Conservation (phyloP, 2,888 invertebrate genomes). For the Tortricodes alternella region DNA sequence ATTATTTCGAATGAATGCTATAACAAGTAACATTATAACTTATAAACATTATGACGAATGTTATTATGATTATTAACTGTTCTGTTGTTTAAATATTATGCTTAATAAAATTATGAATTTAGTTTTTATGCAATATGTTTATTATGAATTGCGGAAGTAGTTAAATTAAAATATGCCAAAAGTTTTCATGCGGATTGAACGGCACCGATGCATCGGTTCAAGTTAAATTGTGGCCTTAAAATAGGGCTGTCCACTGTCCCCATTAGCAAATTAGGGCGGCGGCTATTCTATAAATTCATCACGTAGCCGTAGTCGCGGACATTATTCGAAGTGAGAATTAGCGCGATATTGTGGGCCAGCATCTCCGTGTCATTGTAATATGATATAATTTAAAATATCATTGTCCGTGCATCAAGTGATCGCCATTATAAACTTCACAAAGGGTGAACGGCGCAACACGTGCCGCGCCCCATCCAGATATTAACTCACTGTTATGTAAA, state of each 20-base stretch:
- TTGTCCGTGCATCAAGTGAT: constrained; percentile 52
- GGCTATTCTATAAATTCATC: constrained; percentile 55
- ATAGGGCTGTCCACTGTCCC: constrained; percentile 49
- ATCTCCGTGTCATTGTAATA: constrained; percentile 47
- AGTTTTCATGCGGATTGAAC: no score
- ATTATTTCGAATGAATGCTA: no score
- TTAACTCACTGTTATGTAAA: constrained; percentile 34
- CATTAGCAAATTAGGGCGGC: constrained; percentile 69
- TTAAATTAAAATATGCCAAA: no score
- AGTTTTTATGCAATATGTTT: no score
- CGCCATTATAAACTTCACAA: constrained; percentile 59
- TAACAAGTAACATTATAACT: no score
- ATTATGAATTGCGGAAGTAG: no score
- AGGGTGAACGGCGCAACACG: constrained; percentile 72
- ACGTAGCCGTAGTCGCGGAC: constrained; percentile 49
- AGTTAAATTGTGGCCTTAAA: constrained; percentile 43
- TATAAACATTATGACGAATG: no score
- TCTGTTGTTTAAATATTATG: no score
- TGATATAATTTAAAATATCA: constrained; percentile 75
- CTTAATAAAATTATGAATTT: no score
- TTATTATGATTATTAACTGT: no score
- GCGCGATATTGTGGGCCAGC: constrained; percentile 56
- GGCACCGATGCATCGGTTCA: no score
- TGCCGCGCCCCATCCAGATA: constrained; percentile 48
- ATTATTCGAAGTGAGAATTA: constrained; percentile 55